A percentile compares a stretch with the other conserved stretches of the same genome.
phyloP scores from a whole-genome alignment of 2,113 vertebrate species.

The Bambusicola thoracicus region DNA sequence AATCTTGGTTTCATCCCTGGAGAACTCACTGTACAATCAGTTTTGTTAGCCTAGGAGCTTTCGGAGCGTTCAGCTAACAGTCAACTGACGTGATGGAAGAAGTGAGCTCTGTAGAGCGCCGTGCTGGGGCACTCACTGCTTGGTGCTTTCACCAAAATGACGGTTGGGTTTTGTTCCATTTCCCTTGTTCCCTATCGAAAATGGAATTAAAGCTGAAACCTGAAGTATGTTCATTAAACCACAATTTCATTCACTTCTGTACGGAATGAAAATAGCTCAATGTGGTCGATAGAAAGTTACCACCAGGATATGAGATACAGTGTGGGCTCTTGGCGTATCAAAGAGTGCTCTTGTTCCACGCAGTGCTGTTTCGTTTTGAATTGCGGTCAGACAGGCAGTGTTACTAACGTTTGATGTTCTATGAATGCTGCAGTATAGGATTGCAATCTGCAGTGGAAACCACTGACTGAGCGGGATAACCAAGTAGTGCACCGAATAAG shows the following conservation, averaged over 20 bases:
- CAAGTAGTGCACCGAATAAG: constrained; percentile 51
- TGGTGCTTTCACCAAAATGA: neutral
- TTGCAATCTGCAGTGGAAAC: constrained; percentile 53
- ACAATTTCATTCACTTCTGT: constrained; percentile 21
- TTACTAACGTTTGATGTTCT: constrained; percentile 50
- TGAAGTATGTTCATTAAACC: constrained; percentile 18
- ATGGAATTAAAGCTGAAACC: constrained; percentile 58
- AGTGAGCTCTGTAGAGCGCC: constrained; percentile 43
- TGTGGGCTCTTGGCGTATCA: neutral
- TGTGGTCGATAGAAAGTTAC: constrained; percentile 33
- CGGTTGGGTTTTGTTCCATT: constrained; percentile 20
- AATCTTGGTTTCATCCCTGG: constrained; percentile 64
- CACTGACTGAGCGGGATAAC: constrained; percentile 24
- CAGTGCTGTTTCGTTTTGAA: constrained; percentile 36
- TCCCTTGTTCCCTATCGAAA: neutral
- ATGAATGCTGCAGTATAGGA: constrained; percentile 42
- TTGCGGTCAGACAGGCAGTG: constrained; percentile 65
- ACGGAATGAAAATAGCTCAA: constrained; percentile 33
- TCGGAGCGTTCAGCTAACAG: constrained; percentile 44
- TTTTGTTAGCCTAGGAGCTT: constrained; percentile 54
- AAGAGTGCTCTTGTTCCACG: constrained; percentile 36
- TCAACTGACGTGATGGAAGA: constrained; percentile 6
- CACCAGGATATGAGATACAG: neutral
- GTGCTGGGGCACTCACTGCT: constrained; percentile 24
- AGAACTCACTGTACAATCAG: constrained; percentile 67